Evolutionary conservation across 2,797 vertebrate species (phyloP), one percentile per base, ranked within the genome.

Genomic region (Rhinella marina): DNA sequence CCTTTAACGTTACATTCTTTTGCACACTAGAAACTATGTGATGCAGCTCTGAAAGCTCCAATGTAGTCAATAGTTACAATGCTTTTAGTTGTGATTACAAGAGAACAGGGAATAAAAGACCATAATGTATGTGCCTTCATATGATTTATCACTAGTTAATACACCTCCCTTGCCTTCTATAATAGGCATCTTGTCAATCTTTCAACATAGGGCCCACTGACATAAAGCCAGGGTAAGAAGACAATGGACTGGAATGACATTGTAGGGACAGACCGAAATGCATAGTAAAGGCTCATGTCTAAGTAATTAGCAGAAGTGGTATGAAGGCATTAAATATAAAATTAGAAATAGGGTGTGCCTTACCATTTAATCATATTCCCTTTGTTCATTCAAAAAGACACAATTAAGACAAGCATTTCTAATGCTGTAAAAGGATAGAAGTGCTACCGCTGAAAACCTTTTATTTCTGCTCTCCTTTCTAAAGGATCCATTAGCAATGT

Each of bases 401-500:
- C 87, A 80, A 73, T 73, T 88, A 80, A 59, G 52, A 73, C n/a
- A 10, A 76, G 66, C 85, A 86, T 86, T 72, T 78, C 77, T 80
- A 86, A 75, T 54, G 57, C n/a, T 78, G 8, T 77, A 56, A 77
- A 57, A 50, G 27, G 50, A 78, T 68, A 64, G 64, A 86, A 76
- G 52, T 50, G 52, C 41, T 86, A 27, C 64, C 57, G 66, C 32
- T 54, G 41, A 59, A 80, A 84, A 50, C 41, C 75, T 81, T 85
- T 88, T 82, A 86, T 81, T 66, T 41, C 77, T 75, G 48, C 82
- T 70, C 56, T 75, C 25, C 17, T 81, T 70, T 29, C 72, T 85
- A 88, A 81, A 85, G 81, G 64, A 16, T 61, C 87, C 83, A 88
- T 85, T 88, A 88, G 82, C 66, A 68, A 57, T 86, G 78, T 86